Percentiles rank a stretch among this genome's conserved stretches.
Conservation (phyloP, 2,888 invertebrate genomes). For the Bugulina stolonifera region DNA sequence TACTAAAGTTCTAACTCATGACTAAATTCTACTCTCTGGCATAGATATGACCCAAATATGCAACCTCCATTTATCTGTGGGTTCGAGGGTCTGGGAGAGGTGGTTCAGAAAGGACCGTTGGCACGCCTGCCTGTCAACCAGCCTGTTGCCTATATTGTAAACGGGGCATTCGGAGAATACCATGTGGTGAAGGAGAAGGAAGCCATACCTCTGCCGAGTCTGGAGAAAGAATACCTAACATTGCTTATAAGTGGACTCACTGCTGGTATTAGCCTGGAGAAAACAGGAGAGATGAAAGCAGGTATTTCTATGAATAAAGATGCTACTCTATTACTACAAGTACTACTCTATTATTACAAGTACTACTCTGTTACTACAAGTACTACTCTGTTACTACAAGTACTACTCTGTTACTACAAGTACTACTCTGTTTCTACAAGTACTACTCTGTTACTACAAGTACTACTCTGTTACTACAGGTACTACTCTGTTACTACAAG, state of each 20-base stretch:
- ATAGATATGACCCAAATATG: constrained; percentile 36
- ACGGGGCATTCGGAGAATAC: constrained; percentile 47
- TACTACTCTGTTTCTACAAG: too few species aligned
- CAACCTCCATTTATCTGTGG: constrained; percentile 43
- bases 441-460: too few species aligned
- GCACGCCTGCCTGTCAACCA: constrained; percentile 39
- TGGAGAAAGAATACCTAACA: constrained; percentile 40
- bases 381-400: too few species aligned
- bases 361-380: too few species aligned
- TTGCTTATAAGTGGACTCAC: constrained; percentile 48
- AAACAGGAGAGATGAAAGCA: constrained; percentile 34
- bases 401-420: too few species aligned
- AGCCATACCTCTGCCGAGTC: constrained; percentile 39
- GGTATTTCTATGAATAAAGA: constrained; percentile 14
- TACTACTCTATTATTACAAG: too few species aligned
- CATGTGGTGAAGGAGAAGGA: constrained; percentile 37
- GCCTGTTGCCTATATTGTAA: constrained; percentile 39
- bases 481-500: too few species aligned
- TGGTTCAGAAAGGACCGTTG: constrained; percentile 36
- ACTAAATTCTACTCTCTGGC: too few species aligned
- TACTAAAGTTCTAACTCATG: too few species aligned
- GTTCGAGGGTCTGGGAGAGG: constrained; percentile 39
- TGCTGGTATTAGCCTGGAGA: constrained; percentile 48
- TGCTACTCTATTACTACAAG: too few species aligned
- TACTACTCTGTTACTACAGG: too few species aligned